Evolutionary conservation across 1,140 invertebrate genomes (phyloP).

Genomic region (Epicauta chinensis): DNA sequence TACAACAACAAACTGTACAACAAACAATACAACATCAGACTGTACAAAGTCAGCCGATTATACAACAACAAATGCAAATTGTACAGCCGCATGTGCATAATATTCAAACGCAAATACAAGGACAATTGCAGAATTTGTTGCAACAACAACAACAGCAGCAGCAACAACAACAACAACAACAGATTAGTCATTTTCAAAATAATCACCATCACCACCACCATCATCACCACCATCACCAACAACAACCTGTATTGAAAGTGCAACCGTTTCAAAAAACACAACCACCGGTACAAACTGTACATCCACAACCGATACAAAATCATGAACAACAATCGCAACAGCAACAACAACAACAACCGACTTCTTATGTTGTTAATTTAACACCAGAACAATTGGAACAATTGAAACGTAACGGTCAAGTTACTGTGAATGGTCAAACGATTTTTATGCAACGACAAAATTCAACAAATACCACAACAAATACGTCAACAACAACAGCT

Average conservation of each 20-base stretch:
- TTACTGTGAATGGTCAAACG: slow-evolving; percentile 43
- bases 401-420: slow-evolving; percentile 40
- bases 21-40: slow-evolving; percentile 40
- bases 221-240: slow-evolving; percentile 24
- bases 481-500: not conserved
- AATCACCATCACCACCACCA: slow-evolving; percentile 17
- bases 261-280: slow-evolving; percentile 39
- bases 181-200: slow-evolving; percentile 26
- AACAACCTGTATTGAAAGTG: slow-evolving; percentile 34
- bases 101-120: slow-evolving; percentile 38
- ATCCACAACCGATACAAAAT: slow-evolving; percentile 31
- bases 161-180: slow-evolving; percentile 31
- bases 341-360: slow-evolving; percentile 29
- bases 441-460: slow-evolving; percentile 42
- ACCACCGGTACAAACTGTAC: slow-evolving; percentile 37
- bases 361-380: slow-evolving; percentile 42
- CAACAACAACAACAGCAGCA: slow-evolving; percentile 37
- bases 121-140: slow-evolving; percentile 35
- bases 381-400: slow-evolving; percentile 42
- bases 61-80: slow-evolving; percentile 39
- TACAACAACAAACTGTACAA: slow-evolving; percentile 39
- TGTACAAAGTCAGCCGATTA: slow-evolving; percentile 29
- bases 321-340: slow-evolving; percentile 16
- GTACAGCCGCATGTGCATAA: slow-evolving; percentile 36
- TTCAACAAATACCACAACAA: slow-evolving; percentile 14